Base-by-base conservation (phyloP, 2,113 vertebrate species). In the Rutilus rutilus region DNA sequence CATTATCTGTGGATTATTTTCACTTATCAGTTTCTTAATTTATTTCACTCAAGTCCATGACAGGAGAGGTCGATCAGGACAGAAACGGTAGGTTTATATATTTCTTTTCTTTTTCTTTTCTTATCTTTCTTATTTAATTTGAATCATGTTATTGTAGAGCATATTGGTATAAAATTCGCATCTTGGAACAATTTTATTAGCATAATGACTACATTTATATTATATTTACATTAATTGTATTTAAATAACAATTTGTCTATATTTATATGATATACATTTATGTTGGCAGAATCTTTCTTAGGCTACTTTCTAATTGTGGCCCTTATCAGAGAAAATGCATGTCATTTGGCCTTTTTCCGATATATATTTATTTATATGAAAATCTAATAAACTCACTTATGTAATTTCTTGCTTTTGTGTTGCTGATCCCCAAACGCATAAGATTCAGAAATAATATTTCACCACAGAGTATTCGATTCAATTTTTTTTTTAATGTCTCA, bases 21-120 rank as follows among this genome's bases (percentile, higher is more conserved):
- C 75, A 78, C 82, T 64, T 86, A 62, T 36, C 54, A n/a, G 50
- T 83, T 15, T 84, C 67, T 52, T 85, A 54, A 77, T 83, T 65
- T 33, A 62, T 59, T 9, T 36, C 81, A 47, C 85, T 67, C 62
- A 88, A 86, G 86, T 91, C 90, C 93, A 93, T 93, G 93, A 92
- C 89, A 89, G 90, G 86, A 64, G 80, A 89, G 85, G 59, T 78
- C 77, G 81, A 82, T 36, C 86, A 65, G 86, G 84, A 86, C 81
- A 45, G 82, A 85, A 77, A 87, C 92, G 92, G 93, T 93, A 88
- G 86, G 82, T 15, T 47, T 27, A 3, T 7, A 7, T 50, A 15
- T 17, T 67, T n/a, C n/a, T n/a, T n/a, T 21, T 45, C 4, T 6
- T n/a, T 36, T 8, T 36, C 6, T n/a, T 17, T 65, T 33, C 15